Percentiles rank a stretch among this genome's conserved stretches.
Conservation (phyloP, 1,140 invertebrate genomes). For the Zaprionus inermis region DNA sequence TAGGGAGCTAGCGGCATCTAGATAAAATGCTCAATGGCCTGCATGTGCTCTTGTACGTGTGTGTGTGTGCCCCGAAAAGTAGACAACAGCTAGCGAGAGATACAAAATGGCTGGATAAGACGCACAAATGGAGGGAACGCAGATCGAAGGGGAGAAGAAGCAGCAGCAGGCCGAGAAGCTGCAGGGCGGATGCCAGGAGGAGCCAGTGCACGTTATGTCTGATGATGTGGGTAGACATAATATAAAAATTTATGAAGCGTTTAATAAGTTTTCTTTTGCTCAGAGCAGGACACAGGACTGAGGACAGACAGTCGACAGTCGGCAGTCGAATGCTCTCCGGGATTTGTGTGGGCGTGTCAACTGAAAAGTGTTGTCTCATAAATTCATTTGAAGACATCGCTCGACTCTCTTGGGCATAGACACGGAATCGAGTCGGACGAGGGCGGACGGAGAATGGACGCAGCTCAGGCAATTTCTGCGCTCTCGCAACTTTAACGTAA, state of each 20-base stretch:
- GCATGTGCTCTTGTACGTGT: slow-evolving; percentile 51
- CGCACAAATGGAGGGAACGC: slow-evolving; percentile 28
- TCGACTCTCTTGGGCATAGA: slow-evolving; percentile 14
- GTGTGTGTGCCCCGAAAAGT: slow-evolving; percentile 61
- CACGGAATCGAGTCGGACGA: background rate
- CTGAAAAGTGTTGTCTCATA: slow-evolving; percentile 80
- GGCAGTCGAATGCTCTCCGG: slow-evolving; percentile 60
- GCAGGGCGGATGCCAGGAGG: slow-evolving; percentile 20
- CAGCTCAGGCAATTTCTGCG: slow-evolving; percentile 53
- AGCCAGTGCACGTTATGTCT: slow-evolving; percentile 72
- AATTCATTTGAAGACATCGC: slow-evolving; percentile 75
- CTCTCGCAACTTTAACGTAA: slow-evolving; percentile 78
- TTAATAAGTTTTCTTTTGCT: slow-evolving; percentile 80
- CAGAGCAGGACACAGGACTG: slow-evolving; percentile 13
- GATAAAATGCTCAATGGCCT: slow-evolving; percentile 80
- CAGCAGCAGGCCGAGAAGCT: slow-evolving; percentile 42
- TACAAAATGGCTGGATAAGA: slow-evolving; percentile 77
- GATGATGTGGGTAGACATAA: slow-evolving; percentile 82
- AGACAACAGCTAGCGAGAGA: slow-evolving; percentile 69
- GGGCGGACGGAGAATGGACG: background rate
- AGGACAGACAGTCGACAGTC: slow-evolving; percentile 11
- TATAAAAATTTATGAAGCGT: slow-evolving; percentile 83
- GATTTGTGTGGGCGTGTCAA: slow-evolving; percentile 61
- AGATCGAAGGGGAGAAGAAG: slow-evolving; percentile 11
- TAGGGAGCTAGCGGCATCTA: slow-evolving; percentile 60